Evolutionary conservation across 2,888 invertebrate species (phyloP).

Genomic region (Brachyptera putata): DNA sequence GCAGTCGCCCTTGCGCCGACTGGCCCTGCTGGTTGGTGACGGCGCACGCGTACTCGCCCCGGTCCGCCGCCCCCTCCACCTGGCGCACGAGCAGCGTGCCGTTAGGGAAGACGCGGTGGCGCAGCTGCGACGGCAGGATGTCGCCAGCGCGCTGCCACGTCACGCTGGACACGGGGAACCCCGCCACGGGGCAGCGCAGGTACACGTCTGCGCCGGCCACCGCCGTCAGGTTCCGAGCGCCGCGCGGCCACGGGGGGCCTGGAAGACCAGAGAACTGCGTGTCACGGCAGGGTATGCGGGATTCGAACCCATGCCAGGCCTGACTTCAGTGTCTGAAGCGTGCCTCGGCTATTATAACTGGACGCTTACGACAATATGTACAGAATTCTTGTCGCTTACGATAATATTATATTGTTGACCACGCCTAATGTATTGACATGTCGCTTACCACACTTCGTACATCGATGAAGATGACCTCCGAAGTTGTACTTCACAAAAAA

Average conservation of each 20-base stretch:
- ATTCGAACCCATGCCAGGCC: no score
- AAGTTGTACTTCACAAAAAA: no score
- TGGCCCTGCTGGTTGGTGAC: conserved; percentile 46
- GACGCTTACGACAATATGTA: no score
- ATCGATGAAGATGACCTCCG: no score
- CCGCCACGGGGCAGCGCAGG: conserved; percentile 51
- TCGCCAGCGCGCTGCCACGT: conserved; percentile 49
- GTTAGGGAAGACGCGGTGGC: conserved; percentile 45
- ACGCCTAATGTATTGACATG: no score
- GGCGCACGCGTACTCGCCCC: conserved; percentile 48
- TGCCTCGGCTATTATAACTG: no score
- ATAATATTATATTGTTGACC: no score
- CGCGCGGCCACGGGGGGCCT: conserved; percentile 49
- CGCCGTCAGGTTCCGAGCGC: conserved; percentile 48
- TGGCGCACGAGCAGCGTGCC: conserved; percentile 47
- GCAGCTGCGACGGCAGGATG: conserved; percentile 43
- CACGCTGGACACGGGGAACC: conserved; percentile 49
- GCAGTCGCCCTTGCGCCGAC: conserved; percentile 43
- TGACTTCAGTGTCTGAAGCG: no score
- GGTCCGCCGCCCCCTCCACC: conserved; percentile 46
- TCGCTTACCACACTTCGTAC: no score
- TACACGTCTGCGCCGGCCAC: conserved; percentile 47
- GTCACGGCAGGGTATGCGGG: no score
- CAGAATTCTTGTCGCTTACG: no score
- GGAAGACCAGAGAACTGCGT: no score